Percentiles rank a stretch among this genome's conserved stretches.
phyloP scores from a whole-genome alignment of 2,888 invertebrate species.

The Cotesia congregata region DNA sequence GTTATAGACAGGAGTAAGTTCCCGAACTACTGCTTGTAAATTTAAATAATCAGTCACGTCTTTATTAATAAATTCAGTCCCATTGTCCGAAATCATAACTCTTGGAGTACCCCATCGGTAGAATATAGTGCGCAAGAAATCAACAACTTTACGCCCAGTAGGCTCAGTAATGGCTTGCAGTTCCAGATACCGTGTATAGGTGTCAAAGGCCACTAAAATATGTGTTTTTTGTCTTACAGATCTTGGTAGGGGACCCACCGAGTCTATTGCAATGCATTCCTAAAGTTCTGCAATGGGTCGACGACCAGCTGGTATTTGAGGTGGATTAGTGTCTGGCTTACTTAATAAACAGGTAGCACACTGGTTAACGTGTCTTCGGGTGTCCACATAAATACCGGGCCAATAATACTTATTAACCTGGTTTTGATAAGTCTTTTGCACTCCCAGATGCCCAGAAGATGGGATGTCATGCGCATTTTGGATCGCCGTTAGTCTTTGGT shows the following conservation, averaged over 20 bases:
- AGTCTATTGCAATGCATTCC: background rate
- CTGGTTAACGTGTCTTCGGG: background rate
- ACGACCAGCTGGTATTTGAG: background rate
- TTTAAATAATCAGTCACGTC: background rate
- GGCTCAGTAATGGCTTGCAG: background rate
- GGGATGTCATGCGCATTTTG: background rate
- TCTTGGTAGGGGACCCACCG: background rate
- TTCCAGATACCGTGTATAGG: background rate
- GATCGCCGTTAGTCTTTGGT: background rate
- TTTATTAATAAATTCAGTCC: conserved; percentile 18
- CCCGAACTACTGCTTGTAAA: background rate
- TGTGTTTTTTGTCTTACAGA: background rate
- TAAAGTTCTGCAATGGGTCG: background rate
- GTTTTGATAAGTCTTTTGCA: background rate
- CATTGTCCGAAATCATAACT: conserved; percentile 1
- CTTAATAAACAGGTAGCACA: background rate
- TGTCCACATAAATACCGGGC: conserved; percentile 9
- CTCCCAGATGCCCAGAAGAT: conserved; percentile 6
- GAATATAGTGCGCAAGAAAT: background rate
- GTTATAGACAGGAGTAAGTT: conserved; percentile 1
- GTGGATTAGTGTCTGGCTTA: background rate
- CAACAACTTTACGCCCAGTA: background rate
- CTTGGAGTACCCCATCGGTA: conserved; percentile 7
- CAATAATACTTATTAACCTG: background rate
- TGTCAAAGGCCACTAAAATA: background rate